Conservation (phyloP, 2,888 invertebrate genomes). For the Tinea trinotella region DNA sequence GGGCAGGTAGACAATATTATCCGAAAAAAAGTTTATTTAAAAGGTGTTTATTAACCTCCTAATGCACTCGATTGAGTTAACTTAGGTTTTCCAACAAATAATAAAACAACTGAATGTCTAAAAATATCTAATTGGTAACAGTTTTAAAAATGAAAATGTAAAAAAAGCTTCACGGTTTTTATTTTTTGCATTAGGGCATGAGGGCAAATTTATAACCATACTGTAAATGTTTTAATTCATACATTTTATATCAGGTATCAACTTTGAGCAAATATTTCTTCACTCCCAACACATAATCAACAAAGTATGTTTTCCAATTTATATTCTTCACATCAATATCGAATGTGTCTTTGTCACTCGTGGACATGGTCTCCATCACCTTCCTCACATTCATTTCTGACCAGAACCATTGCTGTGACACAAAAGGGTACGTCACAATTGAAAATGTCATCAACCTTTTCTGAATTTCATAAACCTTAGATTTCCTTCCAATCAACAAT, state of each 20-base stretch:
- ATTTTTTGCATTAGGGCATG: no score
- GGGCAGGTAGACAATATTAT: no score
- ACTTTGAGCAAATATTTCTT: constrained; percentile 12
- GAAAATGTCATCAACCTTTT: background rate
- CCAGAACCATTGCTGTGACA: constrained; percentile 3
- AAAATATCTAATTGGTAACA: no score
- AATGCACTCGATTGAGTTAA: no score
- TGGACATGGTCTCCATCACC: background rate
- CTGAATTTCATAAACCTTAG: background rate
- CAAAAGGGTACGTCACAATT: background rate
- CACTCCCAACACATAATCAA: constrained; percentile 4
- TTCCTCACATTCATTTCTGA: background rate
- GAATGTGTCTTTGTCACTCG: background rate
- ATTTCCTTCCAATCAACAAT: background rate
- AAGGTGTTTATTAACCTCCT: no score
- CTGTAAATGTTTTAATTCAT: no score
- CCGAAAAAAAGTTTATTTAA: no score
- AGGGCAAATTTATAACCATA: no score
- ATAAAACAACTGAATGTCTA: no score
- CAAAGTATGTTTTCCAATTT: constrained; percentile 4
- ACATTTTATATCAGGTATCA: background rate
- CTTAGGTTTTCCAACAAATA: no score
- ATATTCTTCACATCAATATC: constrained; percentile 14
- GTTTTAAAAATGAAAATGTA: no score
- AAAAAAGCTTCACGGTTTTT: no score